A percentile compares a stretch with the other conserved stretches of the same genome.
Conservation (phyloP, 2,113 vertebrate genomes). For the Polyodon spathula region DNA sequence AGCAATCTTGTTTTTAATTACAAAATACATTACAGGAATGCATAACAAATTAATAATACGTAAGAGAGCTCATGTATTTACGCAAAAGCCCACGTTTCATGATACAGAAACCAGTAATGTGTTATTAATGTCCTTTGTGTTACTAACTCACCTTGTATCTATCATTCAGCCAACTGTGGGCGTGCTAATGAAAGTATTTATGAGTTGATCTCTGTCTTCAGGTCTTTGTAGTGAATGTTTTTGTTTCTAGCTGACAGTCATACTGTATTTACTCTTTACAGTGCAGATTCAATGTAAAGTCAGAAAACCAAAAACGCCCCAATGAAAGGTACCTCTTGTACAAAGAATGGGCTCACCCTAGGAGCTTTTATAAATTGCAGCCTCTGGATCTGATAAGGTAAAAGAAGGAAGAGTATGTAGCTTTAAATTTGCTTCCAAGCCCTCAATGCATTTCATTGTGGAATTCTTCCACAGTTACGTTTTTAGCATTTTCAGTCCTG, state of each 20-base stretch:
- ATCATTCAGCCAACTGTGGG: too few species aligned
- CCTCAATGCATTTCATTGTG: too few species aligned
- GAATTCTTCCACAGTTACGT: too few species aligned
- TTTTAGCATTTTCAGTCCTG: too few species aligned
- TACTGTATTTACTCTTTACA: conserved; percentile 36
- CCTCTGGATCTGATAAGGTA: conserved; percentile 85
- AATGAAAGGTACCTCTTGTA: conserved; percentile 78
- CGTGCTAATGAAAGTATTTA: too few species aligned
- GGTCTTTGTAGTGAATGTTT: not conserved
- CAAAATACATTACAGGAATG: too few species aligned
- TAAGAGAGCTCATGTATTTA: too few species aligned
- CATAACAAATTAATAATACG: too few species aligned
- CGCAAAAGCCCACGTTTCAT: not conserved
- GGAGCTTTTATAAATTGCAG: conserved; percentile 82
- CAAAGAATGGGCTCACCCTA: conserved; percentile 80
- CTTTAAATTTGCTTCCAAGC: not conserved
- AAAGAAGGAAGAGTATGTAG: not conserved
- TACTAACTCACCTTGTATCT: too few species aligned
- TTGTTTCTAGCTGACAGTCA: not conserved
- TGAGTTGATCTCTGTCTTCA: too few species aligned
- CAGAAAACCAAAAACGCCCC: conserved; percentile 58
- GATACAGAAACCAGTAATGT: not conserved
- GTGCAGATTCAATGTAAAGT: conserved; percentile 63
- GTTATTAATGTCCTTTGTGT: too few species aligned
- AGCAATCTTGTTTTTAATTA: not conserved